These are phyloP conservation scores for Tamias sibiricus DNA, from an alignment of 2,113 vertebrate genomes.

Conservation along the genomic window DNA sequence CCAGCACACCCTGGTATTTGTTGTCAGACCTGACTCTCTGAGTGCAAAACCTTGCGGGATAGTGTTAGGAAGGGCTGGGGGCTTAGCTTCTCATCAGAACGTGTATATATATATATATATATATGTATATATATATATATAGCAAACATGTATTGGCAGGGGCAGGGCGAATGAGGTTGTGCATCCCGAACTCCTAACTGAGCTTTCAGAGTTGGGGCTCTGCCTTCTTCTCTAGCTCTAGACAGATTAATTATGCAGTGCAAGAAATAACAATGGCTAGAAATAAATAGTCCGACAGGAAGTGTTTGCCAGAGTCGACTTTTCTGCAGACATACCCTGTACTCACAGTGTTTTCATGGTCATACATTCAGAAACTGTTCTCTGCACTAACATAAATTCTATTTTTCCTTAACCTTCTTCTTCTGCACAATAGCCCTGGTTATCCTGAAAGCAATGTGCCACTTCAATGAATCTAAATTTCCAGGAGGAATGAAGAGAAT, in stretches of 20 bases:
- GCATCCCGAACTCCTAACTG: background rate
- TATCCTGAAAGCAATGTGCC: background rate
- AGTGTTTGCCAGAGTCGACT: background rate
- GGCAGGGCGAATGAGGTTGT: fast-evolving
- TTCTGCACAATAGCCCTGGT: background rate
- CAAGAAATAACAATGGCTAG: background rate
- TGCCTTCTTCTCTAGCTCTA: background rate
- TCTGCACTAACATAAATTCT: background rate
- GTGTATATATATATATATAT: background rate
- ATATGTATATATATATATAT: background rate
- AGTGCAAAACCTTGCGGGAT: background rate
- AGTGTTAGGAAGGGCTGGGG: background rate
- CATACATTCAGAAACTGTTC: background rate
- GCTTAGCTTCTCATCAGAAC: background rate
- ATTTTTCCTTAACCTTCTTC: background rate
- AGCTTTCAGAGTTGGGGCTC: background rate
- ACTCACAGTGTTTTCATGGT: background rate
- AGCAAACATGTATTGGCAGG: background rate
- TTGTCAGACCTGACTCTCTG: background rate
- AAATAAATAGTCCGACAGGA: background rate
- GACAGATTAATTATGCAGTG: background rate
- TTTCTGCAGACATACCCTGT: background rate
- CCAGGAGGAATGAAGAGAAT: background rate
- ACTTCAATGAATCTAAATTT: background rate
- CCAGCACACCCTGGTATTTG: background rate